A percentile compares a stretch with the other conserved stretches of the same genome.
These are phyloP conservation scores for Caranx melampygus DNA, from an alignment of 2,113 vertebrate genomes.

Conservation along the genomic window DNA sequence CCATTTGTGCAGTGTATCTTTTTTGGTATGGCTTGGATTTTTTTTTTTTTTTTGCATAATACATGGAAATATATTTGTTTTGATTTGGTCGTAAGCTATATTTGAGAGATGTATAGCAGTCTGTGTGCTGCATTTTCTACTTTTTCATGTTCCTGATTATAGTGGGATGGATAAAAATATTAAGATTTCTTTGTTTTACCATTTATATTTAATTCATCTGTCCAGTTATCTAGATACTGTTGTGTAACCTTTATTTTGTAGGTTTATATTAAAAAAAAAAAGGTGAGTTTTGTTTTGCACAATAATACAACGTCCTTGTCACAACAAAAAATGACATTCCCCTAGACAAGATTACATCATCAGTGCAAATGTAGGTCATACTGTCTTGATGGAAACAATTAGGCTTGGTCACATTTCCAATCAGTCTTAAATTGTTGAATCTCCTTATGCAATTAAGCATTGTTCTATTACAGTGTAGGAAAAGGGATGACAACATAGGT, in stretches of 20 bases:
- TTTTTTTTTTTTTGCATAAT: slow-evolving; percentile 24
- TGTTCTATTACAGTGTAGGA: slow-evolving; percentile 6
- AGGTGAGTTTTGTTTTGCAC: slow-evolving; percentile 80
- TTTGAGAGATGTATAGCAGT: slow-evolving; percentile 48
- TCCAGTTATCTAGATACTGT: slow-evolving; percentile 41
- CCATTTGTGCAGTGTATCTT: slow-evolving; percentile 49
- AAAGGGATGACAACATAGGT: background rate
- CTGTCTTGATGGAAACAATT: background rate
- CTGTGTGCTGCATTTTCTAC: slow-evolving; percentile 60
- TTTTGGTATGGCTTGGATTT: slow-evolving; percentile 37
- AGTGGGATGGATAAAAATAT: slow-evolving; percentile 29
- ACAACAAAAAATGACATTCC: slow-evolving; percentile 13
- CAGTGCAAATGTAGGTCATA: slow-evolving; percentile 25
- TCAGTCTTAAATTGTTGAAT: background rate
- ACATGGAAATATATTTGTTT: slow-evolving; percentile 36
- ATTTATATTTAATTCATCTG: slow-evolving; percentile 30
- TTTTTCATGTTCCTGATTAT: slow-evolving; percentile 52
- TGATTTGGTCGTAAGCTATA: slow-evolving; percentile 46
- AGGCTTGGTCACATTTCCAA: background rate
- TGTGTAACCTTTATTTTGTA: slow-evolving; percentile 22
- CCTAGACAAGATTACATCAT: background rate
- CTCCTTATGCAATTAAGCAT: background rate
- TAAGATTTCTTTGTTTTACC: slow-evolving; percentile 30
- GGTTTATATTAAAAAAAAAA: slow-evolving; percentile 5
- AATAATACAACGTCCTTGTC: slow-evolving; percentile 50